A percentile compares a stretch with the other conserved stretches of the same genome.
These are phyloP conservation scores for Rotaria macrura DNA, from an alignment of 2,888 invertebrate species.

Conservation along the genomic window DNA sequence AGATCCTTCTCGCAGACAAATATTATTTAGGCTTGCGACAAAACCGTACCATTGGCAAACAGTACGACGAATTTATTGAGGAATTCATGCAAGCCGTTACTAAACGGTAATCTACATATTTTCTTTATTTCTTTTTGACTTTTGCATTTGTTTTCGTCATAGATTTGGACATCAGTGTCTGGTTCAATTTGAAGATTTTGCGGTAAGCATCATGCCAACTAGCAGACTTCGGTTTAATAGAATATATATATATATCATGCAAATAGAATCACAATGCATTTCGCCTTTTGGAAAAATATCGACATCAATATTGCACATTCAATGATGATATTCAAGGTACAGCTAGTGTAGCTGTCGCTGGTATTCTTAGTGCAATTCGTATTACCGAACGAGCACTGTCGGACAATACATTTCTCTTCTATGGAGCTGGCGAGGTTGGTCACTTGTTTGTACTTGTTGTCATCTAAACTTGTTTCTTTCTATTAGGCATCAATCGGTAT, in stretches of 20 bases:
- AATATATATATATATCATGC: too few species aligned
- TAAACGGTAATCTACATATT: slow-evolving; percentile 43
- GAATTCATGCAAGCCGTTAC: slow-evolving; percentile 92
- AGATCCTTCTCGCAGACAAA: too few species aligned
- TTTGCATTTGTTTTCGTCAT: too few species aligned
- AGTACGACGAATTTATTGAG: slow-evolving; percentile 83
- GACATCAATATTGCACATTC: slow-evolving; percentile 78
- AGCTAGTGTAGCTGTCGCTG: slow-evolving; percentile 87
- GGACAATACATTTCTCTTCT: slow-evolving; percentile 78
- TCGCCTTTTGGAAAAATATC: slow-evolving; percentile 75
- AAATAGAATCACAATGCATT: slow-evolving; percentile 67
- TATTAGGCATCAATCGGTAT: slow-evolving; percentile 64
- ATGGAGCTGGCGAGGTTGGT: slow-evolving; percentile 72
- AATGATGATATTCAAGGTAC: slow-evolving; percentile 97
- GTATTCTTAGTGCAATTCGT: slow-evolving; percentile 71
- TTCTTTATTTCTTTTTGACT: too few species aligned
- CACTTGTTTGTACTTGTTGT: too few species aligned
- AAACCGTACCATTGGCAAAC: slow-evolving; percentile 66
- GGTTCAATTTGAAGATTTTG: slow-evolving; percentile 91
- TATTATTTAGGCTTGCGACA: slow-evolving; percentile 79
- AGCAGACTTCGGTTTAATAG: too few species aligned
- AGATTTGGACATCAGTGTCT: slow-evolving; percentile 54
- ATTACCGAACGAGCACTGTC: slow-evolving; percentile 70
- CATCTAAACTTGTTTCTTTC: not conserved
- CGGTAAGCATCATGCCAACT: slow-evolving; percentile 40